phyloP scores from a whole-genome alignment of 2,888 invertebrate species.

The Nipponacmea schrenckii region DNA sequence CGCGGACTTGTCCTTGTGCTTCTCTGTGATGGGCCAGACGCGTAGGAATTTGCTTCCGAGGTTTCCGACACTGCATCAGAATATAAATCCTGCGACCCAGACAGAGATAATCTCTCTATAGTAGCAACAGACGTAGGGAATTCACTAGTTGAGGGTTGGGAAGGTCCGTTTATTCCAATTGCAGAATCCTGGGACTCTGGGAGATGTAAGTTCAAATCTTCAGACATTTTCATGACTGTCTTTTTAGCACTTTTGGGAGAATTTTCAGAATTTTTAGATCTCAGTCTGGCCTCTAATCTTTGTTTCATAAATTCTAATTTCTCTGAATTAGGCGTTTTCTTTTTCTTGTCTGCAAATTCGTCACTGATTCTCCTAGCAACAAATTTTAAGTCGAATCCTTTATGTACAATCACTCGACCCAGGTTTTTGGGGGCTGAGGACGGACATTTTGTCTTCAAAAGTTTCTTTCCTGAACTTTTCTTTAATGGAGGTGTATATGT shows the following conservation, averaged over 20 bases:
- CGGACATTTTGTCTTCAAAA: slow-evolving; percentile 50
- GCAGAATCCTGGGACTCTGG: not conserved
- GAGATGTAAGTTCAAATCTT: not conserved
- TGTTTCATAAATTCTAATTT: not conserved
- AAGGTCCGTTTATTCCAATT: not conserved
- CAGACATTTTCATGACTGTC: not conserved
- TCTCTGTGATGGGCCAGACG: not conserved
- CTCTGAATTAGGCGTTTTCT: slow-evolving; percentile 13
- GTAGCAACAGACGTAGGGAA: not conserved
- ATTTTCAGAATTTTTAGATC: not conserved
- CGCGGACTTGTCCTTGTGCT: not conserved
- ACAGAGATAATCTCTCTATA: not conserved
- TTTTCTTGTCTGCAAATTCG: slow-evolving; percentile 14
- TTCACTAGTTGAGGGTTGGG: not conserved
- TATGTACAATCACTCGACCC: slow-evolving; percentile 41
- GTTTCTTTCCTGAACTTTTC: slow-evolving; percentile 35
- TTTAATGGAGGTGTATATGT: not conserved
- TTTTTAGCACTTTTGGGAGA: not conserved
- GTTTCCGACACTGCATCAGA: not conserved
- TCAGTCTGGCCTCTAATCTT: slow-evolving; percentile 6
- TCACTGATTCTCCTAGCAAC: slow-evolving; percentile 31
- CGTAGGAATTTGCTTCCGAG: not conserved
- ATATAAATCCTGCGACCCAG: not conserved
- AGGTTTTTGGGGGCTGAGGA: slow-evolving; percentile 36
- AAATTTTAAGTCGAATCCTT: slow-evolving; percentile 54